Evolutionary conservation across 2,888 invertebrate species (phyloP).

Genomic region (Eumacrocentrus americanus): DNA sequence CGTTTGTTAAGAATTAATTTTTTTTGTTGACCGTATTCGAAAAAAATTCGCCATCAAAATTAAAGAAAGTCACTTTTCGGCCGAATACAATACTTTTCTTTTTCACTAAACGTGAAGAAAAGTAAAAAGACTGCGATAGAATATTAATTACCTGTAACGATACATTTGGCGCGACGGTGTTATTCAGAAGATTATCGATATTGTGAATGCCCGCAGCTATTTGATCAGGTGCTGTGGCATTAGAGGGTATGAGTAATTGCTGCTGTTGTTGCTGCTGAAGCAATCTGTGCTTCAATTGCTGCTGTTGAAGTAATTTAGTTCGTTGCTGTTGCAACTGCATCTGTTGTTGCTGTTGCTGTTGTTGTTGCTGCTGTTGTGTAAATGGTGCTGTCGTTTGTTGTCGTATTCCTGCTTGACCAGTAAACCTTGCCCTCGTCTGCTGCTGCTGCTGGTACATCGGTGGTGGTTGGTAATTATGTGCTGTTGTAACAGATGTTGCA

Average conservation of each 20-base stretch:
- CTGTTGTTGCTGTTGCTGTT: too few species aligned
- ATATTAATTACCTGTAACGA: constrained; percentile 70
- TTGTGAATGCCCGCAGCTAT: constrained; percentile 68
- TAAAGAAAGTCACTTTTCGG: too few species aligned
- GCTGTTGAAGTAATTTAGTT: constrained; percentile 56
- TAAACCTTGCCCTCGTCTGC: constrained; percentile 52
- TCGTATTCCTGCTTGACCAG: constrained; percentile 52
- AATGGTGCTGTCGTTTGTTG: constrained; percentile 52
- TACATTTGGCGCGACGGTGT: constrained; percentile 88
- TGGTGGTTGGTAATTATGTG: constrained; percentile 60
- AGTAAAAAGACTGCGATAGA: neutral
- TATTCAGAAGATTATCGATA: constrained; percentile 84
- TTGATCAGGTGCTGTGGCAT: constrained; percentile 70
- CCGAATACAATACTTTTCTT: neutral
- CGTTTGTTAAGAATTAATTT: too few species aligned
- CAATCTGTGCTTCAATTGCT: constrained; percentile 69
- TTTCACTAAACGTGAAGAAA: neutral
- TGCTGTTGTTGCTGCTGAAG: constrained; percentile 82
- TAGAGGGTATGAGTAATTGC: constrained; percentile 80
- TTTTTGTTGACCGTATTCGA: too few species aligned
- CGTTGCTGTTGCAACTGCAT: constrained; percentile 64
- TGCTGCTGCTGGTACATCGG: constrained; percentile 60
- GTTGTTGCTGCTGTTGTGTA: constrained; percentile 60
- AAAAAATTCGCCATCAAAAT: too few species aligned
- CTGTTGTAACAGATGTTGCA: constrained; percentile 56